These are phyloP conservation scores for Macropis europaea DNA, from an alignment of 2,888 invertebrate species.

Conservation along the genomic window DNA sequence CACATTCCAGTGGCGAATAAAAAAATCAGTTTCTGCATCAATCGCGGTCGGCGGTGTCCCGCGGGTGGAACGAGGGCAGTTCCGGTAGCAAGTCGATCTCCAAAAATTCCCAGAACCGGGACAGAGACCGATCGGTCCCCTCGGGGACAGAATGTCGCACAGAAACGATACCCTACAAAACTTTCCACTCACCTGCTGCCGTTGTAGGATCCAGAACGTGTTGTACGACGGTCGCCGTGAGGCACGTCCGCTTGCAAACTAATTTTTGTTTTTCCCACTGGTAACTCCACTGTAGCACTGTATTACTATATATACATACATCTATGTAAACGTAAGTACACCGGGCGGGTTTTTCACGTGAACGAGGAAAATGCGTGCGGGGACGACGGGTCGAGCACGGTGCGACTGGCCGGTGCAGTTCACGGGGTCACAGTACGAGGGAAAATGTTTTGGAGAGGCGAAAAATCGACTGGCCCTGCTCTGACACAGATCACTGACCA, in stretches of 20 bases:
- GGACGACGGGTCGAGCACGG: background rate
- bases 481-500: slow-evolving; percentile 75
- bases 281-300: slow-evolving; percentile 66
- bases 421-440: no score
- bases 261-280: slow-evolving; percentile 61
- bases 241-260: slow-evolving; percentile 60
- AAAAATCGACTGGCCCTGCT: slow-evolving; percentile 69
- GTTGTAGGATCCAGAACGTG: slow-evolving; percentile 49
- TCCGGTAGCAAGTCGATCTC: no score
- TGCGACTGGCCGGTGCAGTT: no score
- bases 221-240: slow-evolving; percentile 50
- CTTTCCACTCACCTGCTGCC: slow-evolving; percentile 54
- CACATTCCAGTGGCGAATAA: no score
- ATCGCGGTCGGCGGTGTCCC: no score
- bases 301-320: slow-evolving; percentile 37
- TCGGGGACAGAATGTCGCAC: slow-evolving; percentile 23
- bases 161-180: slow-evolving; percentile 35
- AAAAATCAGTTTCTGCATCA: no score
- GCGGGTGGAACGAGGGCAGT: no score
- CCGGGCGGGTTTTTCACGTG: background rate
- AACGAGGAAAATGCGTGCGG: slow-evolving; percentile 8
- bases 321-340: background rate
- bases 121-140: background rate
- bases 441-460: no score
- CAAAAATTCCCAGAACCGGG: background rate